These are phyloP conservation scores for Odontomyia ornata DNA, from an alignment of 2,888 invertebrate species.

Conservation along the genomic window DNA sequence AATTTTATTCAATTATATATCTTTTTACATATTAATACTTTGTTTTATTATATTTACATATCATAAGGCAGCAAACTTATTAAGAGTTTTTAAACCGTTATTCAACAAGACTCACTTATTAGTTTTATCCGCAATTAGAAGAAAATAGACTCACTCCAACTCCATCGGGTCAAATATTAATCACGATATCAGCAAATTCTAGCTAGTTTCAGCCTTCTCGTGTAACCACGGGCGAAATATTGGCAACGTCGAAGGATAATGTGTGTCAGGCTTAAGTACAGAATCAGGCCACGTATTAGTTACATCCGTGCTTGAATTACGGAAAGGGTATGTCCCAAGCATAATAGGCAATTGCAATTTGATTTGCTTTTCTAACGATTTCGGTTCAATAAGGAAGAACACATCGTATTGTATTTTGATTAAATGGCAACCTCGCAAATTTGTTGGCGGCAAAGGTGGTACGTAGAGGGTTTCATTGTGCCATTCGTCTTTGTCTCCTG, in stretches of 20 bases:
- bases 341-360: slow-evolving; percentile 91
- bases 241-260: slow-evolving; percentile 90
- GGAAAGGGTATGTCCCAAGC: slow-evolving; percentile 89
- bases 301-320: slow-evolving; percentile 71
- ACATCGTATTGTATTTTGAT: slow-evolving; percentile 94
- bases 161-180: no score
- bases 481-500: slow-evolving; percentile 86
- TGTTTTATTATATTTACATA: neutral
- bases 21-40: slow-evolving; percentile 5
- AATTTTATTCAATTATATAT: slow-evolving; percentile 1
- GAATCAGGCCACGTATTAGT: slow-evolving; percentile 69
- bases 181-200: no score
- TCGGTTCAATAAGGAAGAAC: slow-evolving; percentile 89
- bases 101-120: neutral
- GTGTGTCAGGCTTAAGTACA: slow-evolving; percentile 81
- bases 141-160: no score
- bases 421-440: slow-evolving; percentile 91
- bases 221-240: slow-evolving; percentile 90
- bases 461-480: slow-evolving; percentile 88
- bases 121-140: neutral
- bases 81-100: neutral
- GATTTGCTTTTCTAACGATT: slow-evolving; percentile 90
- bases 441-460: slow-evolving; percentile 93
- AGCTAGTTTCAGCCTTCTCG: slow-evolving; percentile 66
- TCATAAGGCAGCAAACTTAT: neutral